A percentile compares a stretch with the other conserved stretches of the same genome.
These are phyloP conservation scores for Leucoraja erinaceus DNA, from an alignment of 2,113 vertebrate genomes.

Conservation along the genomic window DNA sequence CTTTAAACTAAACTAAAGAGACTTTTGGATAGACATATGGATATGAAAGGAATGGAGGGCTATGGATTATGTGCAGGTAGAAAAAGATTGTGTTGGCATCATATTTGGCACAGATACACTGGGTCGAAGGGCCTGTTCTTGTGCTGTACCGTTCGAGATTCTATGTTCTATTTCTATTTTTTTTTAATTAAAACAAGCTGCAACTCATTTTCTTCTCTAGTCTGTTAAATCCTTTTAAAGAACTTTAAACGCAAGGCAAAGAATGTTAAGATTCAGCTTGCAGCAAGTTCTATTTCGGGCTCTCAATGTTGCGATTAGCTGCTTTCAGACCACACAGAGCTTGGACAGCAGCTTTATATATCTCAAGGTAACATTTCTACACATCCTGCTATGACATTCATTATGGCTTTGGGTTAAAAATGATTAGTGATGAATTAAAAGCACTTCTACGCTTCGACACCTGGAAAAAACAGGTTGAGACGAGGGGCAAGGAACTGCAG, in stretches of 20 bases:
- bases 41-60: no score
- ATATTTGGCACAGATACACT: no score
- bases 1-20: no score
- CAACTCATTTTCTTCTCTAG: background rate
- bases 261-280: background rate
- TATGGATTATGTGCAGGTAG: no score
- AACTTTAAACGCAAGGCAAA: background rate
- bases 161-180: no score
- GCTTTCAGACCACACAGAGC: background rate
- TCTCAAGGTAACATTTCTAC: background rate
- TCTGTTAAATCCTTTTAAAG: background rate
- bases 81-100: no score
- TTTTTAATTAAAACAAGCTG: background rate
- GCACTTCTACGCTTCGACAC: background rate
- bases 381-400: background rate
- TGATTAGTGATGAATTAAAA: background rate
- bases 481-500: no score
- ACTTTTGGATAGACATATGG: no score
- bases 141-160: no score
- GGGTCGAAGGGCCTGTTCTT: no score
- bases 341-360: background rate
- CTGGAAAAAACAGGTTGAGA: background rate
- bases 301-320: background rate
- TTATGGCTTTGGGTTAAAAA: background rate
- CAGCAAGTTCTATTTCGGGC: background rate